Percentiles rank a stretch among this genome's conserved stretches.
Evolutionary conservation across 2,888 invertebrate species (phyloP).

Genomic region (Calliopum simillimum): DNA sequence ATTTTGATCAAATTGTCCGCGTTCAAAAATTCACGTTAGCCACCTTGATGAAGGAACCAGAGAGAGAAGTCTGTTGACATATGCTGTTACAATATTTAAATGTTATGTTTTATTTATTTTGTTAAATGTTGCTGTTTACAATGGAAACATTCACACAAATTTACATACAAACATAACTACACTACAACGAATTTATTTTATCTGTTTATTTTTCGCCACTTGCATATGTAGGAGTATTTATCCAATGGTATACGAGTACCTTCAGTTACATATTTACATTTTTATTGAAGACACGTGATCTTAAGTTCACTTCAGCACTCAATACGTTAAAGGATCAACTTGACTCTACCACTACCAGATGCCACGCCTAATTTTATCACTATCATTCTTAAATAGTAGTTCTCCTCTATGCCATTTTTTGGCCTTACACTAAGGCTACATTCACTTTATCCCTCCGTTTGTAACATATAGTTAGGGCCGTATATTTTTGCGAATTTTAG

Average conservation of each 20-base stretch:
- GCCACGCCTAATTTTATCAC: no score
- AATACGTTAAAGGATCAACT: no score
- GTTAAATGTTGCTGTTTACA: not conserved
- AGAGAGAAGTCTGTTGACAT: not conserved
- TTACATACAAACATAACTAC: not conserved
- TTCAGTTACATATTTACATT: not conserved
- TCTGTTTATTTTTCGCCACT: not conserved
- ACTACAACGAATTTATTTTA: not conserved
- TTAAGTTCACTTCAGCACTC: not conserved
- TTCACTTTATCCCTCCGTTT: no score
- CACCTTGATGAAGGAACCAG: no score
- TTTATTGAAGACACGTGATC: not conserved
- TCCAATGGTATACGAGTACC: not conserved
- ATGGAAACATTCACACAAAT: not conserved
- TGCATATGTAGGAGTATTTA: not conserved
- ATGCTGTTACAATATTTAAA: not conserved
- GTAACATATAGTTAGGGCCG: no score
- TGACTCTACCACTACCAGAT: no score
- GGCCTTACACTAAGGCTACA: no score
- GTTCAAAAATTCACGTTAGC: no score
- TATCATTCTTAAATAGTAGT: not conserved
- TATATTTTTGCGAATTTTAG: no score
- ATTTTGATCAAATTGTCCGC: no score
- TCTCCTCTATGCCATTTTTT: no score
- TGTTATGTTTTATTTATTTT: slow-evolving; percentile 2